Evolutionary conservation across 1,140 invertebrate species (phyloP).

Genomic region (Agraylea sexmaculata): DNA sequence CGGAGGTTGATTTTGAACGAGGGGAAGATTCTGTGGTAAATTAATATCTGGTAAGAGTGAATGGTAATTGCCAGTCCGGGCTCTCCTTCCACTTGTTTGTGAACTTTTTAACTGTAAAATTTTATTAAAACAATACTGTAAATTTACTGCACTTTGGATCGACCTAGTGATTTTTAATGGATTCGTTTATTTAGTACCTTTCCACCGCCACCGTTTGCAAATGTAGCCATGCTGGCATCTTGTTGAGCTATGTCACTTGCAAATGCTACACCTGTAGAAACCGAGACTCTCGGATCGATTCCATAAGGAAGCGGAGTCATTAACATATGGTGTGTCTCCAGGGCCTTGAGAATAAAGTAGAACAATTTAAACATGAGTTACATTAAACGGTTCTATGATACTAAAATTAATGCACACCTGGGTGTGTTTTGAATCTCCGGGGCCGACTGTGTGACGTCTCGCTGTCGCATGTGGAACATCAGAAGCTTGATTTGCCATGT

Average conservation of each 20-base stretch:
- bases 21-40: constrained; percentile 31
- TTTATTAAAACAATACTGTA: no score
- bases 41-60: constrained; percentile 45
- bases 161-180: no score
- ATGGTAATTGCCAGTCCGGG: constrained; percentile 21
- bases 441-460: constrained; percentile 83
- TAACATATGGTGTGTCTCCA: constrained; percentile 38
- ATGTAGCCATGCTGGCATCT: constrained; percentile 10
- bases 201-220: constrained; percentile 10
- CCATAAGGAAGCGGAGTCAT: constrained; percentile 15
- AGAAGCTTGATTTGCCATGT: constrained; percentile 23
- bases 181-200: no score
- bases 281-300: constrained; percentile 8
- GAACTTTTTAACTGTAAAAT: constrained; percentile 13
- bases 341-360: constrained; percentile 25
- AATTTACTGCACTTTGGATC: no score
- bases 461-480: constrained; percentile 30
- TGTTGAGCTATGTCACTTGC: constrained; percentile 10
- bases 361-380: not conserved
- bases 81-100: constrained; percentile 6
- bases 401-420: constrained; percentile 33
- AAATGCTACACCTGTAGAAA: constrained; percentile 10
- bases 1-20: constrained; percentile 41
- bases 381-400: not conserved
- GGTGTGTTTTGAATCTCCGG: constrained; percentile 74